phyloP scores from a whole-genome alignment of 2,797 vertebrate genomes.

The Gymnocypris eckloni region DNA sequence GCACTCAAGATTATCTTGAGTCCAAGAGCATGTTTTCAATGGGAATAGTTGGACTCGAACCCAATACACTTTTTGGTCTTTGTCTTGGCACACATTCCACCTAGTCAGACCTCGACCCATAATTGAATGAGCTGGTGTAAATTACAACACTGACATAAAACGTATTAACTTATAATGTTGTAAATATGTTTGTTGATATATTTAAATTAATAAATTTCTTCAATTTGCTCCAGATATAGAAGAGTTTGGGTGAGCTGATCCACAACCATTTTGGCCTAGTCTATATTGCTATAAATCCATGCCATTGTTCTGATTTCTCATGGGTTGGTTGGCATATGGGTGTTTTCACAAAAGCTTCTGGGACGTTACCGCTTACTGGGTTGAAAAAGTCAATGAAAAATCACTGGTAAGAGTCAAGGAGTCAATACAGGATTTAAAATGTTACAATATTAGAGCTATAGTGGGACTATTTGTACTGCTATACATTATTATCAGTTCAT shows the following conservation, averaged over 20 bases:
- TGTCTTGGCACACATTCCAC: not conserved
- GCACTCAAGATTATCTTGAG: not conserved
- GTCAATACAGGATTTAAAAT: constrained; percentile 5
- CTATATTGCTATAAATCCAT: not conserved
- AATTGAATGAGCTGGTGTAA: not conserved
- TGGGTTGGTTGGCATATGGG: not conserved
- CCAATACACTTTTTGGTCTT: not conserved
- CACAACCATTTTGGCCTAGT: not conserved
- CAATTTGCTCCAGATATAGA: not conserved
- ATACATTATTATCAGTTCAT: not conserved
- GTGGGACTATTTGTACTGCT: not conserved
- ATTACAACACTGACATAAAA: not conserved
- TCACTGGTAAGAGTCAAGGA: not conserved
- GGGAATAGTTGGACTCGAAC: not conserved
- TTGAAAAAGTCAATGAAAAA: not conserved
- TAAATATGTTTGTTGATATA: not conserved
- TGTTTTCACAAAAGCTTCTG: not conserved
- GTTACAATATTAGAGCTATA: not conserved
- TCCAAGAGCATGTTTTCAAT: not conserved
- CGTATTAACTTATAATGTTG: not conserved
- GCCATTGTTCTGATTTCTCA: not conserved
- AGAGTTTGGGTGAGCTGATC: not conserved
- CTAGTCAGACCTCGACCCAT: not conserved
- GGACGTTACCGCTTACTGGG: not conserved
- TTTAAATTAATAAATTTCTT: not conserved